Evolutionary conservation across 2,797 vertebrate species (phyloP).

Genomic region (Labroides dimidiatus): DNA sequence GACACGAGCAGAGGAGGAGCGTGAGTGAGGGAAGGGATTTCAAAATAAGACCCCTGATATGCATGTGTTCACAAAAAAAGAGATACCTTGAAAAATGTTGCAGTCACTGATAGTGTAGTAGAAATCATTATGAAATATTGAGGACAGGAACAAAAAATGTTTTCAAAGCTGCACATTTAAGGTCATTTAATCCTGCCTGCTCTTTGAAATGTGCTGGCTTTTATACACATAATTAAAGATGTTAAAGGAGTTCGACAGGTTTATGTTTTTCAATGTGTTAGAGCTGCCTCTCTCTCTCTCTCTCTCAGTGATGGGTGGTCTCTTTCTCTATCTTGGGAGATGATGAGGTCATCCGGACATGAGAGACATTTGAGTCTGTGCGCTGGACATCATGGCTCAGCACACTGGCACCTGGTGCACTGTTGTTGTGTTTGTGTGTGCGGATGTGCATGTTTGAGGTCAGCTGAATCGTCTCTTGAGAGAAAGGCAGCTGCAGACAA

Average conservation of each 20-base stretch:
- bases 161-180: constrained; percentile 38
- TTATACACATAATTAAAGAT: constrained; percentile 19
- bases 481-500: constrained; percentile 62
- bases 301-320: constrained; percentile 27
- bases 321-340: constrained; percentile 46
- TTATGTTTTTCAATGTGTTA: constrained; percentile 5
- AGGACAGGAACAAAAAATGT: constrained; percentile 40
- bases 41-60: constrained; percentile 17
- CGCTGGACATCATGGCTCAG: constrained; percentile 73
- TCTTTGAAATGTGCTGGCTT: constrained; percentile 26
- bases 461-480: constrained; percentile 51
- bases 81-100: constrained; percentile 25
- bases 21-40: constrained; percentile 26
- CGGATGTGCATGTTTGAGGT: constrained; percentile 41
- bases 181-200: constrained; percentile 25
- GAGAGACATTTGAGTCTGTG: constrained; percentile 61
- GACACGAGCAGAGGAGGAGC: constrained; percentile 21
- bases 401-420: constrained; percentile 77
- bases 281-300: constrained; percentile 24
- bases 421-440: constrained; percentile 40
- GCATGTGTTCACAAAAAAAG: constrained; percentile 2
- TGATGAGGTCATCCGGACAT: constrained; percentile 69
- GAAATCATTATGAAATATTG: constrained; percentile 57
- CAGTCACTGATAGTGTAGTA: constrained; percentile 41
- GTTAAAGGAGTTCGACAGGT: constrained; percentile 29